Conservation (phyloP, 2,888 invertebrate species). For the Lasioglossum vierecki region DNA sequence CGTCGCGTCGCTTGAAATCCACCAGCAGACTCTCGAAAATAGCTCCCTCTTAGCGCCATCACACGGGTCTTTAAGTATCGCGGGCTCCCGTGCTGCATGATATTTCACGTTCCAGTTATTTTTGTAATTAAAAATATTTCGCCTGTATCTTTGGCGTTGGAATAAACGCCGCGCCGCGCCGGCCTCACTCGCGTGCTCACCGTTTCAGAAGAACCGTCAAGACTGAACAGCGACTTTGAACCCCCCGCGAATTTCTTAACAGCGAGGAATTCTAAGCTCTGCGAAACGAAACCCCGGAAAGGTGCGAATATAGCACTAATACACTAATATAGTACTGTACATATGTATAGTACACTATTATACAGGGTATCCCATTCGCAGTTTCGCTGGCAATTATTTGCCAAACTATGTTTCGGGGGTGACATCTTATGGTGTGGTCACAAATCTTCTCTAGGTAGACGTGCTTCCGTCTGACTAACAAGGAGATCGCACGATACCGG, state of each 20-base stretch:
- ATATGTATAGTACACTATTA: not conserved
- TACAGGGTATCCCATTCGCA: not conserved
- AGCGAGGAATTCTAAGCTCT: too few relatives aligned
- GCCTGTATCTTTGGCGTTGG: not conserved
- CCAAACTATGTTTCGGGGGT: not conserved
- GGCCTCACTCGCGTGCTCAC: not conserved
- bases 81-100: not conserved
- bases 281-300: too few relatives aligned
- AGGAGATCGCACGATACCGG: too few relatives aligned
- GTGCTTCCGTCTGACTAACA: not conserved
- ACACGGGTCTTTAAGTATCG: slow-evolving; percentile 36
- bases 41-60: slow-evolving; percentile 25
- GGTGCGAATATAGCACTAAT: too few relatives aligned
- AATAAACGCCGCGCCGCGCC: not conserved
- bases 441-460: not conserved
- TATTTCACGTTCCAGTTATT: slow-evolving; percentile 27
- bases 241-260: not conserved
- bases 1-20: slow-evolving; percentile 17
- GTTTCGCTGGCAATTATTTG: not conserved
- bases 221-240: slow-evolving; percentile 4
- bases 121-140: slow-evolving; percentile 32
- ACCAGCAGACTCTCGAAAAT: slow-evolving; percentile 37
- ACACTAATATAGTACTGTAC: too few relatives aligned
- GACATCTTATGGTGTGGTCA: not conserved
- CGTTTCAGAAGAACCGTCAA: not conserved